A percentile compares a stretch with the other conserved stretches of the same genome.
phyloP scores from a whole-genome alignment of 2,113 vertebrate genomes.

The Ursus arctos region DNA sequence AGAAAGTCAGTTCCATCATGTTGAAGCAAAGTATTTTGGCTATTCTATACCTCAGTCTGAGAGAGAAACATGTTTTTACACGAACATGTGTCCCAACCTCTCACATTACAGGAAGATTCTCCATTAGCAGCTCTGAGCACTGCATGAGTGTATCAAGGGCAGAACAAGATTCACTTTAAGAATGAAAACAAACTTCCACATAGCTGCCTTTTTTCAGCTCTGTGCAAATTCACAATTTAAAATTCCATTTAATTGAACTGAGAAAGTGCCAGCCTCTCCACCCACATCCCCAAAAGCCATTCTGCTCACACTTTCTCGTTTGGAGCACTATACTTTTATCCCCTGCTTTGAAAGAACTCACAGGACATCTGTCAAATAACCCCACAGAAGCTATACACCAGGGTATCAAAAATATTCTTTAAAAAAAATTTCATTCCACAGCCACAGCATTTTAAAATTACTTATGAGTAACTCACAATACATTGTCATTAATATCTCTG shows the following conservation, averaged over 20 bases:
- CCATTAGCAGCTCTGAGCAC: constrained; percentile 46
- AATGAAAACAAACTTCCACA: constrained; percentile 79
- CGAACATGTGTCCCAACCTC: constrained; percentile 61
- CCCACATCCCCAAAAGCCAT: constrained; percentile 65
- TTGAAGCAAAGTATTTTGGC: constrained; percentile 32
- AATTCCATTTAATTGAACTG: constrained; percentile 63
- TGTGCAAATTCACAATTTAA: constrained; percentile 70
- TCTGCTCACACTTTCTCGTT: constrained; percentile 75
- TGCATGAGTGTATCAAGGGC: constrained; percentile 73
- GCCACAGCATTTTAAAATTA: constrained; percentile 80
- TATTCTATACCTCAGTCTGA: constrained; percentile 54
- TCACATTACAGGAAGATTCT: constrained; percentile 61
- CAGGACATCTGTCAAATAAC: constrained; percentile 74
- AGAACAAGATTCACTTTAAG: constrained; percentile 72
- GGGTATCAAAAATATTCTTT: constrained; percentile 80
- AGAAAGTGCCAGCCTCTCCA: constrained; percentile 77
- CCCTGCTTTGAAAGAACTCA: constrained; percentile 69
- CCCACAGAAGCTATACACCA: constrained; percentile 74
- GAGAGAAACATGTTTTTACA: constrained; percentile 56
- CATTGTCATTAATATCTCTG: constrained; percentile 75
- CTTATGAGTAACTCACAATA: constrained; percentile 57
- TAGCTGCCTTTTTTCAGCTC: constrained; percentile 74
- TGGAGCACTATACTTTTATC: constrained; percentile 70
- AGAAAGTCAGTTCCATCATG: background rate
- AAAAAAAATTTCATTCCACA: constrained; percentile 63